Evolutionary conservation across 2,113 vertebrate genomes (phyloP), one percentile per base, ranked within the genome.

Genomic region (Etheostoma cragini): DNA sequence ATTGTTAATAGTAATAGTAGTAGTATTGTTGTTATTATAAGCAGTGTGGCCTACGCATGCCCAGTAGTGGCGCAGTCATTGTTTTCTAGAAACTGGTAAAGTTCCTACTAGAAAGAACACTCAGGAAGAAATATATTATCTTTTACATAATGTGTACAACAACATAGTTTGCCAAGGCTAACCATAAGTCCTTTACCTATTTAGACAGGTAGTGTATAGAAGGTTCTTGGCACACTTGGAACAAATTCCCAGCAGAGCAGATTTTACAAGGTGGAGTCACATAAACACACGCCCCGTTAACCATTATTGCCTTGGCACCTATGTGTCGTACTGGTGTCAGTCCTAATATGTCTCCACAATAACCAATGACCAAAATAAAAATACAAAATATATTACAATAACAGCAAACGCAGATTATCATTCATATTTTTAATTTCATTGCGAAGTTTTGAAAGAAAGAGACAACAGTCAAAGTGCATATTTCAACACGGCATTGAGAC

Each of bases 401-500:
- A 84, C 3, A 52, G 11, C 24, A 80, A 74, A 80, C 49, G 15
- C 64, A 61, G 13, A 64, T 14, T 54, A 77, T 10, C 46, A 47
- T 24, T 56, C 14, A 3, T 0, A 7, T 42, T 77, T 72, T 69
- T 76, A 72, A 72, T 88, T 79, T 60, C 8, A 1, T 50, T 53
- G 30, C 56, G 13, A 54, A 76, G 33, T 64, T 72, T 35, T 61
- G 0, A 6, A 16, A 61, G 14, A 63, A 22, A 69, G 2, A 65
- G 2, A 78, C 24, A 73, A 69, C 53, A 69, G 33, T 45, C 46
- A 72, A 85, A 75, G 80, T 84, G 76, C 77, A 63, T 52, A 33
- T 80, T 77, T 78, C 17, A 47, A 67, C 17, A 72, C 2, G 13
- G 57, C 71, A 70, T 30, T 63, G 66, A 11, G 72, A 64, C 22